Evolutionary conservation across 2,888 invertebrate genomes (phyloP).

Genomic region (Acanthosoma haemorrhoidale): DNA sequence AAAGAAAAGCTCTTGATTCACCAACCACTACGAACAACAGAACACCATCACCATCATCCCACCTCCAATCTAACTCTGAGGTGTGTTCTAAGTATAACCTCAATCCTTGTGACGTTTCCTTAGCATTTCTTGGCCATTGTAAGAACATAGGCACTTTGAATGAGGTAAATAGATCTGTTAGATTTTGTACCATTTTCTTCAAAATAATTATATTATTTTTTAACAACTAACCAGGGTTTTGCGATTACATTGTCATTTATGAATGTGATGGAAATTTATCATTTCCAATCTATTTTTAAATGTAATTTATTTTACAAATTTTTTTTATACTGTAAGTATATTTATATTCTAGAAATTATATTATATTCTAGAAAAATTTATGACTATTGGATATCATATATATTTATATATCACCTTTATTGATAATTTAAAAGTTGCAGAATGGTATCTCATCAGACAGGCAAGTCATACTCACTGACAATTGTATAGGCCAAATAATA

Average conservation of each 20-base stretch:
- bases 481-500: not conserved
- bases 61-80: conserved; percentile 35
- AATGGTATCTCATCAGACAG: conserved; percentile 12
- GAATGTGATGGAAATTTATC: too few species aligned
- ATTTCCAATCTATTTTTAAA: too few species aligned
- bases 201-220: not conserved
- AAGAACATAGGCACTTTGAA: conserved; percentile 8
- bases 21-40: conserved; percentile 36
- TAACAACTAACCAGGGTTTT: too few species aligned
- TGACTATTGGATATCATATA: not conserved
- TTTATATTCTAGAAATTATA: not conserved
- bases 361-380: not conserved
- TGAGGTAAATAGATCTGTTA: not conserved
- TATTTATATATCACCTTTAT: not conserved
- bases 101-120: conserved; percentile 9
- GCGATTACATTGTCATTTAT: too few species aligned
- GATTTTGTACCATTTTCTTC: not conserved
- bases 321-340: not conserved
- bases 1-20: conserved; percentile 49
- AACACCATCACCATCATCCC: conserved; percentile 41
- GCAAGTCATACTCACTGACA: not conserved
- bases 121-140: not conserved
- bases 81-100: conserved; percentile 38
- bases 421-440: not conserved
- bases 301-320: too few species aligned